phyloP scores from a whole-genome alignment of 1,140 invertebrate genomes.

The Drosophila teissieri region DNA sequence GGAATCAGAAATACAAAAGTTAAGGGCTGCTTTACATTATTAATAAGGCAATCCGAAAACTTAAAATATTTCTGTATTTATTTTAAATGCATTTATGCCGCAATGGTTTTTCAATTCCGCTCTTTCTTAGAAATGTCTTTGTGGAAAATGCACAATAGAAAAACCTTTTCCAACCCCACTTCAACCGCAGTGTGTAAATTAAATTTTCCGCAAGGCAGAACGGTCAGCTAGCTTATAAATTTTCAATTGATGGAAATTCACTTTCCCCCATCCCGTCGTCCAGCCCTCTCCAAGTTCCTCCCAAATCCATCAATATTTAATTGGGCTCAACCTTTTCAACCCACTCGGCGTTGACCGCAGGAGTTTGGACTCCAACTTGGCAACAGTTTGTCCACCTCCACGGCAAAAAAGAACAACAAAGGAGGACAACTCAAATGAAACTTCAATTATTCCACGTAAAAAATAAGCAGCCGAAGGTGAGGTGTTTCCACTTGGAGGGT shows the following conservation, averaged over 20 bases:
- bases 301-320: slow-evolving; percentile 76
- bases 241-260: slow-evolving; percentile 66
- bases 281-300: not conserved
- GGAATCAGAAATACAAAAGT: too few relatives aligned
- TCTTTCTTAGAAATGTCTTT: not conserved
- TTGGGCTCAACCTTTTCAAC: slow-evolving; percentile 69
- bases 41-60: too few relatives aligned
- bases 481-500: slow-evolving; percentile 1
- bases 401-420: slow-evolving; percentile 34
- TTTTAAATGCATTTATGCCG: too few relatives aligned
- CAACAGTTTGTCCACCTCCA: slow-evolving; percentile 9
- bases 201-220: slow-evolving; percentile 50
- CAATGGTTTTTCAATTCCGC: not conserved
- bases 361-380: slow-evolving; percentile 33
- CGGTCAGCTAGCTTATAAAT: slow-evolving; percentile 52
- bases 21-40: too few relatives aligned
- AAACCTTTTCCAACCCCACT: slow-evolving; percentile 8
- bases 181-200: slow-evolving; percentile 66
- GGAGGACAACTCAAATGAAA: slow-evolving; percentile 74
- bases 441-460: slow-evolving; percentile 83
- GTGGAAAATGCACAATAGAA: not conserved
- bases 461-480: slow-evolving; percentile 60
- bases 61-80: too few relatives aligned
- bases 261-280: not conserved
- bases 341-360: slow-evolving; percentile 42